A percentile compares a stretch with the other conserved stretches of the same genome.
phyloP scores from a whole-genome alignment of 1,140 invertebrate genomes.

The Araneus ventricosus region DNA sequence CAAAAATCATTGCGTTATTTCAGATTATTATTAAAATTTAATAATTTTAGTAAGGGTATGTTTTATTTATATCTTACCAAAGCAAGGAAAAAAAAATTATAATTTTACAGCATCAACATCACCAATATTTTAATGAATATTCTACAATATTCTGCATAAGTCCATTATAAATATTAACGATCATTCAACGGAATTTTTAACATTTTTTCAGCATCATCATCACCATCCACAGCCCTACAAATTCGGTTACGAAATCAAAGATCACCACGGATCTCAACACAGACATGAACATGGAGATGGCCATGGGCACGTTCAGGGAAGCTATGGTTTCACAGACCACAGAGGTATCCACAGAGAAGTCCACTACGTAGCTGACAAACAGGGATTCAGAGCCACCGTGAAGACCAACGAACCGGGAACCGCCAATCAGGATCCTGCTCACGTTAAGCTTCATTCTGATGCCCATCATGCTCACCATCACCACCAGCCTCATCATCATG shows the following conservation, averaged over 20 bases:
- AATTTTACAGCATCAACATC: not conserved
- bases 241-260: conserved; percentile 58
- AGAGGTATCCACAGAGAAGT: conserved; percentile 73
- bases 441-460: conserved; percentile 24
- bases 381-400: conserved; percentile 76
- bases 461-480: conserved; percentile 23
- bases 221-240: conserved; percentile 72
- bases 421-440: conserved; percentile 63
- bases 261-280: conserved; percentile 50
- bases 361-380: conserved; percentile 75
- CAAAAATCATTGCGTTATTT: no score
- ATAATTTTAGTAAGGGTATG: not conserved
- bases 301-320: conserved; percentile 61
- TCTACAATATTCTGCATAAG: not conserved
- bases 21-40: not conserved
- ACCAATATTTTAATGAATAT: no score
- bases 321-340: conserved; percentile 64
- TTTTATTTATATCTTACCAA: not conserved
- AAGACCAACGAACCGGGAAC: conserved; percentile 76
- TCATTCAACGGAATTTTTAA: not conserved
- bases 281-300: conserved; percentile 73
- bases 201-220: not conserved
- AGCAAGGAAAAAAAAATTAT: not conserved
- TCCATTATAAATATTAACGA: not conserved
- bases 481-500: not conserved